Evolutionary conservation across 1,140 invertebrate species (phyloP), one percentile per base, ranked within the genome.

Genomic region (Mya arenaria): DNA sequence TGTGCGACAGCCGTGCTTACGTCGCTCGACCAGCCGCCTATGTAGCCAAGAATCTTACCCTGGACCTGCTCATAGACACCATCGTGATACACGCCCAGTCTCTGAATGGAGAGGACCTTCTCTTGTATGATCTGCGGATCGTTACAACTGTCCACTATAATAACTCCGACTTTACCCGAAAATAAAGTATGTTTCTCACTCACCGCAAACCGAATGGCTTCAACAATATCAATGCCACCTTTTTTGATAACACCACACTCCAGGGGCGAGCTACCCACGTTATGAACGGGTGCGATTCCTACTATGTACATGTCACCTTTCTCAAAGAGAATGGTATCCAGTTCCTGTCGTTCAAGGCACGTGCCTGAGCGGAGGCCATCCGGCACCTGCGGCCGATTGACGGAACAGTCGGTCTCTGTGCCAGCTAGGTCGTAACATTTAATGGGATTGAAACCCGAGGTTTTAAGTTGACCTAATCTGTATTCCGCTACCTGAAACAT

Each of bases 141-240:
- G 41, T 73, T 82, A 37, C 79, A 82, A n/a, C 79, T 82, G 41
- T 82, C 79, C 17, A 82, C 56, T 19, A 82, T 73, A 17, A 82
- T 74, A 6, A 74, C 30, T 10, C 79, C 79, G 2, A 82, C 73
- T 28, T 72, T 63, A 3, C 37, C 69, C 8, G n/a, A 30, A 0
- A 55, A 58, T 17, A 37, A 60, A 23, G 36, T 55, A 30, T 44
- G 41, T 25, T 60, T 34, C 30, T 82, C 56, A 25, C 32, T 19
- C 32, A 82, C 69, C 5, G 69, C 79, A 73, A 82, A 72, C 13
- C 69, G 55, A 34, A 82, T 82, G 0, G 68, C 37, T 30, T 82
- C 79, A 15, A 73, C 66, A 36, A 82, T 34, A 48, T 82, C 79
- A 4, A 82, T 4, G 0, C 79, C 79, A 17, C 79, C 79, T 15